Percentiles rank a stretch among this genome's conserved stretches.
These are phyloP conservation scores for Troglohyphantes excavatus DNA, from an alignment of 2,888 invertebrate genomes.

Conservation along the genomic window DNA sequence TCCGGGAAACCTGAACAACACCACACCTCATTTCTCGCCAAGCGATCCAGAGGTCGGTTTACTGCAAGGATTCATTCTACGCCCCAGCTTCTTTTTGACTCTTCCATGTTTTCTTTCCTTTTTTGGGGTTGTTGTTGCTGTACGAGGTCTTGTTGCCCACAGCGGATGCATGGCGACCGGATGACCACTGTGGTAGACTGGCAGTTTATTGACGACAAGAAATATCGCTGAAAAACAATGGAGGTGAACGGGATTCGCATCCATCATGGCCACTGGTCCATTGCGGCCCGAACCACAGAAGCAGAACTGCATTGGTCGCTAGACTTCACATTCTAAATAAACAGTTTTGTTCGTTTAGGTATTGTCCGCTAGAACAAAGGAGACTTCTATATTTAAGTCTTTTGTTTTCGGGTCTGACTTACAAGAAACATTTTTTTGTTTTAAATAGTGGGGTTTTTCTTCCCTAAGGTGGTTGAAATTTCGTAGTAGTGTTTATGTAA, in stretches of 20 bases:
- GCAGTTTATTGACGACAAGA: too few relatives aligned
- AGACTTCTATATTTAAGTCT: background rate
- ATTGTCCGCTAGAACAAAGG: background rate
- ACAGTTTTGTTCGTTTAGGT: background rate
- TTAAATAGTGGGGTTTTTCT: too few relatives aligned
- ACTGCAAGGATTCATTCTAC: too few relatives aligned
- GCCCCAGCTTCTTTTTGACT: background rate
- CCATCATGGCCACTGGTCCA: background rate
- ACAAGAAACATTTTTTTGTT: too few relatives aligned
- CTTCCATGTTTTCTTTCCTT: background rate
- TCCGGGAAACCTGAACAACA: background rate
- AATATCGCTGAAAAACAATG: background rate
- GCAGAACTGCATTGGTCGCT: background rate
- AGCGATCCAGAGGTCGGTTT: background rate
- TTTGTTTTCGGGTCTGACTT: background rate
- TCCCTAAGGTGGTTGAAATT: too few relatives aligned
- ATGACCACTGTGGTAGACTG: too few relatives aligned
- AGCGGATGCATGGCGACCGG: background rate
- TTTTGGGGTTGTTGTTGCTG: too few relatives aligned
- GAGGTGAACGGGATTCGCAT: background rate
- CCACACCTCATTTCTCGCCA: background rate
- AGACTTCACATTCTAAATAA: background rate
- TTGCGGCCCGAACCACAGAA: background rate
- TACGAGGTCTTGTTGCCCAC: background rate
- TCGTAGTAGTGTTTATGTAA: too few relatives aligned